Evolutionary conservation across 2,888 invertebrate species (phyloP).

Genomic region (Drosophila emarginata): DNA sequence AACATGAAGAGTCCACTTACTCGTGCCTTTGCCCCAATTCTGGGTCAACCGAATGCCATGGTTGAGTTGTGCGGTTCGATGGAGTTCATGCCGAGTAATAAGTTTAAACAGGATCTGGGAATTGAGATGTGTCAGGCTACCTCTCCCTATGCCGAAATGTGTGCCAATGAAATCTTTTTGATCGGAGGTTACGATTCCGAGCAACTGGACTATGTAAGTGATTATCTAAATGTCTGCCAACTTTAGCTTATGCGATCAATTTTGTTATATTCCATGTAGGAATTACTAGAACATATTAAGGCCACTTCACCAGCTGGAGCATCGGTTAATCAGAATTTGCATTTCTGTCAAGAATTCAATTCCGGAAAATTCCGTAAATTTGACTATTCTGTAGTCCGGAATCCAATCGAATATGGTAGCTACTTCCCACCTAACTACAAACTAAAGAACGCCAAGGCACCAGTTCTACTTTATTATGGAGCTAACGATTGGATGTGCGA

Average conservation of each 20-base stretch:
- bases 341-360: conserved; percentile 80
- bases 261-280: conserved; percentile 22
- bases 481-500: conserved; percentile 87
- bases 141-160: conserved; percentile 82
- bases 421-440: conserved; percentile 84
- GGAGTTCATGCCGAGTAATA: conserved; percentile 73
- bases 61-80: conserved; percentile 71
- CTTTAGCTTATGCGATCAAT: too few relatives aligned
- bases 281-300: conserved; percentile 73
- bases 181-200: conserved; percentile 82
- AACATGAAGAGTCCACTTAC: conserved; percentile 81
- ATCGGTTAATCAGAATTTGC: conserved; percentile 80
- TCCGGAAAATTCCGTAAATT: conserved; percentile 80
- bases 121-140: conserved; percentile 82
- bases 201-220: conserved; percentile 82
- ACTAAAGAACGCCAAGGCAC: conserved; percentile 82
- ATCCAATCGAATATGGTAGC: conserved; percentile 82
- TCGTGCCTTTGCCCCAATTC: conserved; percentile 64
- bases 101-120: conserved; percentile 81
- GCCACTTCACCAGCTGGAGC: conserved; percentile 81
- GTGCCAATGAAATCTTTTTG: conserved; percentile 87
- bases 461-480: conserved; percentile 84
- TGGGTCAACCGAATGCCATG: conserved; percentile 73
- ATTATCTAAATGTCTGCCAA: not conserved
- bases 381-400: conserved; percentile 80